A percentile compares a stretch with the other conserved stretches of the same genome.
phyloP scores from a whole-genome alignment of 2,888 invertebrate genomes.

The Latrodectus elegans region DNA sequence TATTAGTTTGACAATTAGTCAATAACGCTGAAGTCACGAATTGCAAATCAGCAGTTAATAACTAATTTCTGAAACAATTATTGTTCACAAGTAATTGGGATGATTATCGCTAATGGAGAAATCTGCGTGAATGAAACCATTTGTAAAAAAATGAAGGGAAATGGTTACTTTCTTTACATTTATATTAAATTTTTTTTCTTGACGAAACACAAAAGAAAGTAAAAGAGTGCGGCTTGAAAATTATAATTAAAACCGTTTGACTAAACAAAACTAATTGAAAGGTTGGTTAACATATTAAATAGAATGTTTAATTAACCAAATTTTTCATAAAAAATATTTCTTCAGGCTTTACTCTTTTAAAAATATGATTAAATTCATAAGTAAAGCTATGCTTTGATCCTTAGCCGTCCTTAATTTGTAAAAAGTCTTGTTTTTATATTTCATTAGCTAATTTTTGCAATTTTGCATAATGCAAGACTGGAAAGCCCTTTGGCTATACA shows the following conservation, averaged over 20 bases:
- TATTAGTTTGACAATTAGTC: conserved; percentile 22
- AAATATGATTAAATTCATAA: neutral
- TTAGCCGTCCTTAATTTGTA: too few relatives aligned
- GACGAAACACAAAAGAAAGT: neutral
- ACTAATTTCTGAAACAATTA: conserved; percentile 45
- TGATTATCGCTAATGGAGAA: conserved; percentile 51
- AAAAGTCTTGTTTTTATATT: too few relatives aligned
- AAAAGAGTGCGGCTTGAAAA: neutral
- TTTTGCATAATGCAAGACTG: too few relatives aligned
- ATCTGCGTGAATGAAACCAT: neutral
- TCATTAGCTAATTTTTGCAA: too few relatives aligned
- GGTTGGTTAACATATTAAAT: conserved; percentile 50
- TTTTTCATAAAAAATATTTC: conserved; percentile 14
- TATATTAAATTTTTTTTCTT: conserved; percentile 1
- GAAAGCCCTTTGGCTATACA: too few relatives aligned
- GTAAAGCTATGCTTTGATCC: too few relatives aligned
- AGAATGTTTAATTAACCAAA: conserved; percentile 33
- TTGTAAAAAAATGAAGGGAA: neutral
- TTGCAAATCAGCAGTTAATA: conserved; percentile 55
- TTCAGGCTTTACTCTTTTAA: conserved; percentile 5
- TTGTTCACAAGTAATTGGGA: conserved; percentile 16
- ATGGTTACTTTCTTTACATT: conserved; percentile 13
- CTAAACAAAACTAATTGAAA: conserved; percentile 38
- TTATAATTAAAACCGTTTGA: conserved; percentile 35
- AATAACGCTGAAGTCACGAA: conserved; percentile 13